phyloP scores from a whole-genome alignment of 1,140 invertebrate genomes.

The Kradibia gibbosae region DNA sequence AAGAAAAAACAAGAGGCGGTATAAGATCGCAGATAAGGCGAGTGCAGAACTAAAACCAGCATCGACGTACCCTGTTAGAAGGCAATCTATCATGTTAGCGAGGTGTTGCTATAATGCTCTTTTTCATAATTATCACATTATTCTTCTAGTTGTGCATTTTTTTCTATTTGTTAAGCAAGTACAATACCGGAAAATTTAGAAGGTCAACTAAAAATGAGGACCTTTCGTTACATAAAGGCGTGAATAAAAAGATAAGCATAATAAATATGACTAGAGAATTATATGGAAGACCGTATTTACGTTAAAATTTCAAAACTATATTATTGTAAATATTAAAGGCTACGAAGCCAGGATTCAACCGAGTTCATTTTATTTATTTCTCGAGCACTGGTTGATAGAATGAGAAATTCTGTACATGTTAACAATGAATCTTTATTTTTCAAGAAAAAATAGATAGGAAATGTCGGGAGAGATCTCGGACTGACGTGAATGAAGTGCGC shows the following conservation, averaged over 20 bases:
- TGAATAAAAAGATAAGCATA: no score
- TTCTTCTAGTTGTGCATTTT: not conserved
- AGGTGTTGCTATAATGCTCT: not conserved
- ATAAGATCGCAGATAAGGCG: no score
- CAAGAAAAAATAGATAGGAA: not conserved
- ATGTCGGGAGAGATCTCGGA: not conserved
- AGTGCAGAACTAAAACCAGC: conserved; percentile 14
- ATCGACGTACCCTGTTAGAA: conserved; percentile 37
- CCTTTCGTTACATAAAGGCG: not conserved
- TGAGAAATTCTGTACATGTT: conserved; percentile 20
- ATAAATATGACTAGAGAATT: no score
- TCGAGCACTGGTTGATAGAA: conserved; percentile 9
- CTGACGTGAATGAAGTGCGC: conserved; percentile 45
- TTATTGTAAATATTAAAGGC: conserved; percentile 21
- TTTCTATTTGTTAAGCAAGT: not conserved
- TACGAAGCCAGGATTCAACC: not conserved
- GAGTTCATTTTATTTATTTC: conserved; percentile 25
- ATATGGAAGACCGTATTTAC: not conserved
- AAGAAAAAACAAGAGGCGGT: not conserved
- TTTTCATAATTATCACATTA: not conserved
- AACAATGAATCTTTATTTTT: conserved; percentile 31
- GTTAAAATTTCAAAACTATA: not conserved
- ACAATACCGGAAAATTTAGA: not conserved
- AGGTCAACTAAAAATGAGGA: conserved; percentile 1
- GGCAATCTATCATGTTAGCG: conserved; percentile 46